Percentiles rank a stretch among this genome's conserved stretches.
These are phyloP conservation scores for Pseudorectes ferrugineus DNA, from an alignment of 2,113 vertebrate species.

Conservation along the genomic window DNA sequence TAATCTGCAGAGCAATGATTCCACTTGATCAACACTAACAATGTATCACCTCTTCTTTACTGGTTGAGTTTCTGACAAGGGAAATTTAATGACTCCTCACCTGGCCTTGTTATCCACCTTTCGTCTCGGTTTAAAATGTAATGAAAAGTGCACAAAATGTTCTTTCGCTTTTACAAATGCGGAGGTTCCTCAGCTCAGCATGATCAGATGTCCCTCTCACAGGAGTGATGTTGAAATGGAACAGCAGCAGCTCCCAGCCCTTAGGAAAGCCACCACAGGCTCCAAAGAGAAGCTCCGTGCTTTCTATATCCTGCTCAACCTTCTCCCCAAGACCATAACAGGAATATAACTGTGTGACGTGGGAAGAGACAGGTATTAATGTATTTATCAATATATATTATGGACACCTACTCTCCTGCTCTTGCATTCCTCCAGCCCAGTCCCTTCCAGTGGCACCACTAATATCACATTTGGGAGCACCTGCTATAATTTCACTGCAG, in stretches of 20 bases:
- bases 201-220: neutral
- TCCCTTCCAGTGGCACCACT: neutral
- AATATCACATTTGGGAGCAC: neutral
- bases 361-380: neutral
- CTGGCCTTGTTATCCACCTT: neutral
- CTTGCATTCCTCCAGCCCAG: neutral
- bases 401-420: neutral
- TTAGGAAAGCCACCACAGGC: neutral
- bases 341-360: no score
- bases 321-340: neutral
- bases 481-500: neutral
- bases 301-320: neutral
- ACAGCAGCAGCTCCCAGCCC: neutral
- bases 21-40: constrained; percentile 34
- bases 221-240: neutral
- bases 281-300: rapidly evolving
- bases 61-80: neutral
- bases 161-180: neutral
- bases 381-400: neutral
- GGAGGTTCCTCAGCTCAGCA: neutral
- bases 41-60: neutral
- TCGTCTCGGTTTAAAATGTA: constrained; percentile 2
- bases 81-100: constrained; percentile 24
- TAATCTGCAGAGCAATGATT: neutral
- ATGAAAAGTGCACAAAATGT: neutral